phyloP scores from a whole-genome alignment of 2,888 invertebrate genomes.

The Drosophila paracracens region DNA sequence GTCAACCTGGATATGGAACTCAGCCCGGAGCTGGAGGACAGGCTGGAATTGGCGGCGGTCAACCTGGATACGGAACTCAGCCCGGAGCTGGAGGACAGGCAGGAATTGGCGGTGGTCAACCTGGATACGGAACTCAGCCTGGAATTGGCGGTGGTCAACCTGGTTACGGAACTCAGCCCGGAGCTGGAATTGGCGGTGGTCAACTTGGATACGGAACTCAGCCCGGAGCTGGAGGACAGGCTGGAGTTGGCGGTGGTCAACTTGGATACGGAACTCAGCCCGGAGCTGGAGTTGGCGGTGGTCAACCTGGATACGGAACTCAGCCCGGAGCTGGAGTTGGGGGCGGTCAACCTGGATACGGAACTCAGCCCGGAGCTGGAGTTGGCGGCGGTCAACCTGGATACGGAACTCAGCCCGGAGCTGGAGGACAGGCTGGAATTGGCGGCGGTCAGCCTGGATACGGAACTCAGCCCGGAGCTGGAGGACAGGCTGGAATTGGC shows the following conservation, averaged over 20 bases:
- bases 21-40: conserved; percentile 3
- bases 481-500: conserved; percentile 1
- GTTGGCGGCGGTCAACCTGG: conserved; percentile 21
- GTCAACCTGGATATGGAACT: conserved; percentile 23
- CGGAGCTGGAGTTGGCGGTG: conserved; percentile 14
- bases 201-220: too few species aligned
- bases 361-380: conserved; percentile 14
- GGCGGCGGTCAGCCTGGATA: conserved; percentile 23
- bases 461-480: conserved; percentile 19
- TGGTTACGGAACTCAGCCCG: too few species aligned
- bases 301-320: conserved; percentile 25
- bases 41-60: not conserved
- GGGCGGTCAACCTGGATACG: conserved; percentile 11
- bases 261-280: conserved; percentile 27
- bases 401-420: conserved; percentile 8
- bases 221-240: not conserved
- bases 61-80: conserved; percentile 14
- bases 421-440: conserved; percentile 18
- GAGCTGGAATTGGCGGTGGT: too few species aligned
- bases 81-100: conserved; percentile 9
- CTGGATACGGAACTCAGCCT: conserved; percentile 27
- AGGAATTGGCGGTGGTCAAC: not conserved
- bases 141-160: conserved; percentile 11
- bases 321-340: conserved; percentile 24
- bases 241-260: conserved; percentile 6